These are phyloP conservation scores for Cichladusa arquata DNA, from an alignment of 2,113 vertebrate species.

Conservation along the genomic window DNA sequence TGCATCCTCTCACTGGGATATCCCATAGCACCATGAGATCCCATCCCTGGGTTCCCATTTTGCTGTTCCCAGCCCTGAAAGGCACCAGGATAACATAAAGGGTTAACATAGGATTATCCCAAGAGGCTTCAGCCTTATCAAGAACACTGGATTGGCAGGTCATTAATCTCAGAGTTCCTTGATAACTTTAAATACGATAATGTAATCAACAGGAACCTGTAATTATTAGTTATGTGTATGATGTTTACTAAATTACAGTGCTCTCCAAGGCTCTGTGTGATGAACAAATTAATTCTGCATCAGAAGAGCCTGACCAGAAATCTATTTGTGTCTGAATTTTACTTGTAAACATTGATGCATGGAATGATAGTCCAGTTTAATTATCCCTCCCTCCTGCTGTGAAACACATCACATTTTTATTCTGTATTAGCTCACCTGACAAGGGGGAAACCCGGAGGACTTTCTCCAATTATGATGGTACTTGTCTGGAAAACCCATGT, in stretches of 20 bases:
- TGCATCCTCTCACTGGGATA: neutral
- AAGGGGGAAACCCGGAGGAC: neutral
- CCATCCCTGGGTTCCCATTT: neutral
- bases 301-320: conserved; percentile 37
- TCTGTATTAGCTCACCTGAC: neutral
- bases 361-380: neutral
- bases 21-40: accelerated
- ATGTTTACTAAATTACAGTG: conserved; percentile 30
- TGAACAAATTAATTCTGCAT: conserved; percentile 33
- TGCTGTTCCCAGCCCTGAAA: neutral
- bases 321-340: conserved; percentile 26
- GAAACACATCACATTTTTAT: neutral
- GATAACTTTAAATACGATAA: conserved; percentile 38
- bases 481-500: neutral
- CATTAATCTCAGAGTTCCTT: conserved; percentile 12
- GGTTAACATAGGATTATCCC: neutral
- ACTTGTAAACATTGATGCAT: conserved; percentile 10
- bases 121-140: neutral
- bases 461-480: neutral
- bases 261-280: neutral
- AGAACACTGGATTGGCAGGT: neutral
- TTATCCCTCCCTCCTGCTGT: neutral
- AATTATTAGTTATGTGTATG: conserved; percentile 46
- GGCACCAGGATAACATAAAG: neutral
- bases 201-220: conserved; percentile 12